phyloP scores from a whole-genome alignment of 1,140 invertebrate genomes.

The Rhyacophila brunnea region DNA sequence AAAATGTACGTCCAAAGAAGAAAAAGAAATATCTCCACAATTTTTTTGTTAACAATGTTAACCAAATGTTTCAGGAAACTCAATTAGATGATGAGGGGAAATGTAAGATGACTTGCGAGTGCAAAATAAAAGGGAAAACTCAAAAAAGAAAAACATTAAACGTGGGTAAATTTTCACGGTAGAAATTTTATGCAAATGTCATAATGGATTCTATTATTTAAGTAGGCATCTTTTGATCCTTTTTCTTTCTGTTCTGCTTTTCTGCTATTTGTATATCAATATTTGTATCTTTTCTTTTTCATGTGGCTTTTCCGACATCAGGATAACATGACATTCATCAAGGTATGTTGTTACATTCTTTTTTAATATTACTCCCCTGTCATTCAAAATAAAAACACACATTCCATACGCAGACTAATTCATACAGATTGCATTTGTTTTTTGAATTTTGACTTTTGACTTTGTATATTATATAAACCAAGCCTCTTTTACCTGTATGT shows the following conservation, averaged over 20 bases:
- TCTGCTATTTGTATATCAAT: no score
- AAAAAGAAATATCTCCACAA: neutral
- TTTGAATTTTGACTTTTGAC: no score
- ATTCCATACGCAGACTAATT: no score
- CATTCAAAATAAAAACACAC: no score
- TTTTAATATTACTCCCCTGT: neutral
- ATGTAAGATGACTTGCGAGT: neutral
- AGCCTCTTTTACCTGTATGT: no score
- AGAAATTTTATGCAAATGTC: neutral
- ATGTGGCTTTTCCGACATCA: slow-evolving; percentile 39
- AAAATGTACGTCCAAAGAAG: no score
- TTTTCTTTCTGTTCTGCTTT: neutral
- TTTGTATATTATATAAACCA: no score
- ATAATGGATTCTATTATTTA: slow-evolving; percentile 1
- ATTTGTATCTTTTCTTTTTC: slow-evolving; percentile 36
- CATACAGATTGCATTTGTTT: no score
- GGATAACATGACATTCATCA: slow-evolving; percentile 70
- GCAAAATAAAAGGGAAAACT: neutral
- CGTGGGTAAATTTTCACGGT: neutral
- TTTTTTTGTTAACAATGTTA: slow-evolving; percentile 8
- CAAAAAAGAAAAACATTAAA: neutral
- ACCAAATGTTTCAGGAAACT: slow-evolving; percentile 9
- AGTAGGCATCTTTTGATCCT: neutral
- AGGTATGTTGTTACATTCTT: slow-evolving; percentile 52
- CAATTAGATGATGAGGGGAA: slow-evolving; percentile 5